Conservation (phyloP, 2,113 vertebrate genomes). For the Epinephelus cyanopodus region DNA sequence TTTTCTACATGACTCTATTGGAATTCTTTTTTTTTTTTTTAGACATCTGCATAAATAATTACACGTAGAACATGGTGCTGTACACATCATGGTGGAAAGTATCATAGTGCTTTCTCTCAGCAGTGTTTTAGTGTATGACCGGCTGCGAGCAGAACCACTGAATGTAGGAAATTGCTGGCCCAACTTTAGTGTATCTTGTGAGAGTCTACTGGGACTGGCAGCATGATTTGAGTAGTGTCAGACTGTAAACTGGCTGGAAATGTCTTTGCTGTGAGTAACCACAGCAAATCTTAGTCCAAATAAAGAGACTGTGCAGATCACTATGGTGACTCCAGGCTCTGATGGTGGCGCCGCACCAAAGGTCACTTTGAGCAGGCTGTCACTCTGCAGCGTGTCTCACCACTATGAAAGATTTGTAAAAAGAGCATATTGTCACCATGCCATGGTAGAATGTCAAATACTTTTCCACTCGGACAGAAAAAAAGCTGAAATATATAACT, state of each 20-base stretch:
- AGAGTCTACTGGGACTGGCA: slow-evolving; percentile 57
- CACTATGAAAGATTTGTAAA: slow-evolving; percentile 55
- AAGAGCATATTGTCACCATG: slow-evolving; percentile 65
- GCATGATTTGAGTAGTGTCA: slow-evolving; percentile 56
- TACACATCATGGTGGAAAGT: slow-evolving; percentile 79
- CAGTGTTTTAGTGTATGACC: slow-evolving; percentile 56
- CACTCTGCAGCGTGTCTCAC: slow-evolving; percentile 49
- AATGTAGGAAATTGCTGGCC: slow-evolving; percentile 54
- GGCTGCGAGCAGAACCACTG: slow-evolving; percentile 65
- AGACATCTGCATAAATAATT: slow-evolving; percentile 86
- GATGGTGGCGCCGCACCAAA: slow-evolving; percentile 48
- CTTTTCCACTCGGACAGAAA: slow-evolving; percentile 66
- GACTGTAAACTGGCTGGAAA: slow-evolving; percentile 70
- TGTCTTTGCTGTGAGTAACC: slow-evolving; percentile 57
- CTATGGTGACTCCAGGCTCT: slow-evolving; percentile 57
- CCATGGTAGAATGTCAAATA: slow-evolving; percentile 73
- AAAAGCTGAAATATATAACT: slow-evolving; percentile 62
- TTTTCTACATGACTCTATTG: slow-evolving; percentile 79
- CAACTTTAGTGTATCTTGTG: slow-evolving; percentile 36
- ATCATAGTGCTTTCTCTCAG: slow-evolving; percentile 64
- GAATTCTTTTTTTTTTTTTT: slow-evolving; percentile 66
- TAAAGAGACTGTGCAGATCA: slow-evolving; percentile 50
- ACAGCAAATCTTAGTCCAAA: slow-evolving; percentile 60
- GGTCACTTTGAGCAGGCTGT: slow-evolving; percentile 57
- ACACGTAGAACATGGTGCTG: slow-evolving; percentile 84